These are phyloP conservation scores for Geotrypetes seraphini DNA, from an alignment of 2,797 vertebrate species.

Conservation along the genomic window DNA sequence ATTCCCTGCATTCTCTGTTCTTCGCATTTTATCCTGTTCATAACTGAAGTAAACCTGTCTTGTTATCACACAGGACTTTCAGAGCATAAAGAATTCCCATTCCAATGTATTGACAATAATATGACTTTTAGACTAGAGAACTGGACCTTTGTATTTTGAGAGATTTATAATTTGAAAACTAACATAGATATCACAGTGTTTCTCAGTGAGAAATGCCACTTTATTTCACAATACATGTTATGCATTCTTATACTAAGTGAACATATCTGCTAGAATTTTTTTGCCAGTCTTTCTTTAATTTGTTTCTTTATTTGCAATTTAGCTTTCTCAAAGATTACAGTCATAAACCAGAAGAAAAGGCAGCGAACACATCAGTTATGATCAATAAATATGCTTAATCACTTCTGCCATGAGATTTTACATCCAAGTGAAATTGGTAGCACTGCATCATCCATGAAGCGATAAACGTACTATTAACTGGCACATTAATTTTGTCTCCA, in stretches of 20 bases:
- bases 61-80: no score
- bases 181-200: conserved; percentile 49
- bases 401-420: no score
- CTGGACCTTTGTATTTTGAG: no score
- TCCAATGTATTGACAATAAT: no score
- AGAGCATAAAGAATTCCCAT: no score
- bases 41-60: no score
- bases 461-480: conserved; percentile 9
- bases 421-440: no score
- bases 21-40: no score
- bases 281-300: conserved; percentile 30
- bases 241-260: conserved; percentile 57
- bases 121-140: no score
- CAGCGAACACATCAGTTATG: conserved; percentile 24
- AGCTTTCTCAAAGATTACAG: conserved; percentile 33
- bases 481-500: not conserved
- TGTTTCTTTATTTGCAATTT: conserved; percentile 31
- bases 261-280: conserved; percentile 56
- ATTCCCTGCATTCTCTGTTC: no score
- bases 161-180: conserved; percentile 52
- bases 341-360: conserved; percentile 32
- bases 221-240: conserved; percentile 61
- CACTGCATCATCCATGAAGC: no score
- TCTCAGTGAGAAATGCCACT: conserved; percentile 61
- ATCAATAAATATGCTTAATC: conserved; percentile 30